Conservation (phyloP, 2,113 vertebrate species). For the Charina bottae region DNA sequence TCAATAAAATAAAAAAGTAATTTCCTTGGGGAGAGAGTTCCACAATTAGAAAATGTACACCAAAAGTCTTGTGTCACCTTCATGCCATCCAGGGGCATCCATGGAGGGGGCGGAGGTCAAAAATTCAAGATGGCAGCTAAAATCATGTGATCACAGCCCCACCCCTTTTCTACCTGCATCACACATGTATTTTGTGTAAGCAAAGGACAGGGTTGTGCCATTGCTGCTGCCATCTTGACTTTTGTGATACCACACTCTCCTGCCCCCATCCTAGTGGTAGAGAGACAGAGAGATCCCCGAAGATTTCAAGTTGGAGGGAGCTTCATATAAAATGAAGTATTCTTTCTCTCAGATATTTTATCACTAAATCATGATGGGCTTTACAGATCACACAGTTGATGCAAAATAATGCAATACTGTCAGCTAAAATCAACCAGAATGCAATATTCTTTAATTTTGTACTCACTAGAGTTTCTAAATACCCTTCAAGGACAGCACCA, state of each 20-base stretch:
- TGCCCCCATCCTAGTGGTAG: background rate
- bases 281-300: background rate
- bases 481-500: background rate
- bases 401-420: background rate
- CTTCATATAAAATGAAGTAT: background rate
- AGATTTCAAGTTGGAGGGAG: background rate
- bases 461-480: background rate
- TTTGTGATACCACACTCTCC: background rate
- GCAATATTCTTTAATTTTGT: background rate
- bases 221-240: background rate
- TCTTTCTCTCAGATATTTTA: background rate
- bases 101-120: background rate
- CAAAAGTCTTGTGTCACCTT: background rate
- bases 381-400: background rate
- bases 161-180: background rate
- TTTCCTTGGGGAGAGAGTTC: background rate
- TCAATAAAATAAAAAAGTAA: background rate
- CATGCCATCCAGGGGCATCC: background rate
- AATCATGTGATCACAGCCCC: background rate
- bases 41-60: background rate
- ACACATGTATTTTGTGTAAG: background rate
- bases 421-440: background rate
- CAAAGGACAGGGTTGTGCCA: background rate
- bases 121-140: background rate
- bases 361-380: background rate